A percentile compares a stretch with the other conserved stretches of the same genome.
phyloP scores from a whole-genome alignment of 2,888 invertebrate species.

The Caenorhabditis zanzibari region DNA sequence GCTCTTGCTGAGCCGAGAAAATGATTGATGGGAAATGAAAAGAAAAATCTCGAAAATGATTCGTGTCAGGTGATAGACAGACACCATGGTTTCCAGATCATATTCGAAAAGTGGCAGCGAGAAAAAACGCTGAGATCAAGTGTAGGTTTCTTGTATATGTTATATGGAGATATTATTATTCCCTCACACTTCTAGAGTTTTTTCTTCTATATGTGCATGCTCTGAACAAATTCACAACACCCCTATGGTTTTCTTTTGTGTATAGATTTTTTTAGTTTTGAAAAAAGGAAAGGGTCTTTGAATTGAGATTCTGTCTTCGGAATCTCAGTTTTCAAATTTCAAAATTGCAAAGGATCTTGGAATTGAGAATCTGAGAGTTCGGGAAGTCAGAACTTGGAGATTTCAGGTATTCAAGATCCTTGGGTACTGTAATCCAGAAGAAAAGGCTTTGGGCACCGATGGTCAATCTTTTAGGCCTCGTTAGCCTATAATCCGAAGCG shows the following conservation, averaged over 20 bases:
- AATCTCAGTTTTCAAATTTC: neutral
- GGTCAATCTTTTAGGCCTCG: neutral
- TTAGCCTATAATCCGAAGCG: neutral
- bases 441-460: too few relatives aligned
- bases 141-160: constrained; percentile 63
- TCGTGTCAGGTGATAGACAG: constrained; percentile 34
- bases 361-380: too few relatives aligned
- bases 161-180: too few relatives aligned
- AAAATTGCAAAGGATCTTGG: too few relatives aligned
- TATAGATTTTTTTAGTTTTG: constrained; percentile 12
- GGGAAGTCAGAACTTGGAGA: too few relatives aligned
- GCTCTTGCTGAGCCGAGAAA: constrained; percentile 36
- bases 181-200: constrained; percentile 5
- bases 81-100: constrained; percentile 57
- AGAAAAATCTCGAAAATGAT: constrained; percentile 10
- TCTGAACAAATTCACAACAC: neutral
- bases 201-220: constrained; percentile 26
- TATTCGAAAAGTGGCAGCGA: constrained; percentile 67
- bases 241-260: constrained; percentile 8
- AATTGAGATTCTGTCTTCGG: neutral
- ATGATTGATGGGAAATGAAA: constrained; percentile 50
- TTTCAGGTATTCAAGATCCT: neutral
- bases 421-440: too few relatives aligned
- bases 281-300: neutral
- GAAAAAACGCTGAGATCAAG: constrained; percentile 66